phyloP scores from a whole-genome alignment of 2,797 vertebrate species.

The Chrysocyon brachyurus region DNA sequence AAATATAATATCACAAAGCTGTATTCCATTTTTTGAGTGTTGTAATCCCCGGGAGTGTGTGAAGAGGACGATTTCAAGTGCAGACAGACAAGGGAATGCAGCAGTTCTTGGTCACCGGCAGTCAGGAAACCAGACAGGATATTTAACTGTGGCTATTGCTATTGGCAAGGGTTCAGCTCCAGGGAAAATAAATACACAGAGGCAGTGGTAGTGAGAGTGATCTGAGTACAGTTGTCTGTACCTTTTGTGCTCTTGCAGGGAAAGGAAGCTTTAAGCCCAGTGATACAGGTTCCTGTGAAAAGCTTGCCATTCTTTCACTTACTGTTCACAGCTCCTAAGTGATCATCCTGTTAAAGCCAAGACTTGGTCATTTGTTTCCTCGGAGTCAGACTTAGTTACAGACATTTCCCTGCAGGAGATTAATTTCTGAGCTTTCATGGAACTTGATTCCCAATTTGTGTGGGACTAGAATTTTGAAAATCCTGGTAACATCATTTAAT shows the following conservation, averaged over 20 bases:
- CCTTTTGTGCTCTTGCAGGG: neutral
- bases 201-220: constrained; percentile 23
- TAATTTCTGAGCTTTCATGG: constrained; percentile 6
- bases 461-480: constrained; percentile 24
- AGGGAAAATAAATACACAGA: constrained; percentile 3
- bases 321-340: neutral
- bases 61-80: neutral
- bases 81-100: neutral
- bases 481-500: neutral
- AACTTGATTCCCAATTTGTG: neutral
- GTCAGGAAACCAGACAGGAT: neutral
- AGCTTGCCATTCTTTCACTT: neutral
- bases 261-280: neutral
- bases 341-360: neutral
- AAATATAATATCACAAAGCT: neutral
- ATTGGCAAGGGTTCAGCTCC: neutral
- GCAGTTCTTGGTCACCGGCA: neutral
- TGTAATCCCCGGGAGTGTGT: neutral
- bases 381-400: neutral
- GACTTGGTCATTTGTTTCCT: neutral
- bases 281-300: neutral
- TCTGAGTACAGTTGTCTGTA: neutral
- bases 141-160: neutral
- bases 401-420: neutral
- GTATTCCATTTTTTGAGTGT: neutral